phyloP scores from a whole-genome alignment of 2,797 vertebrate genomes.

The Anabas testudineus region DNA sequence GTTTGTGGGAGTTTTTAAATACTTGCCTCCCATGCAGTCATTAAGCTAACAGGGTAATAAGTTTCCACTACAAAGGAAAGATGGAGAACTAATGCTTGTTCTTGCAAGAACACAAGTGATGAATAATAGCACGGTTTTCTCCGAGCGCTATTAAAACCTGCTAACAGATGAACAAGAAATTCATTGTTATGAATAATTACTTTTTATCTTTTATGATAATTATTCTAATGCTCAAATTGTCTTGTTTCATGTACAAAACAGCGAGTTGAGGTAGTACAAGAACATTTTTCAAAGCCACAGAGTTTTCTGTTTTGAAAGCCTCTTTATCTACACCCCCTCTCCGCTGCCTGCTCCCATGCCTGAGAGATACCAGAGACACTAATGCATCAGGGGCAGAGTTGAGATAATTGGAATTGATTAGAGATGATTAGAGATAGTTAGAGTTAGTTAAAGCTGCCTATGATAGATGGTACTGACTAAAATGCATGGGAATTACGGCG shows the following conservation, averaged over 20 bases:
- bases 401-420: conserved; percentile 81
- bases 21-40: conserved; percentile 64
- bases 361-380: conserved; percentile 64
- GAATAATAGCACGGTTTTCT: neutral
- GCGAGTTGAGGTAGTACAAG: neutral
- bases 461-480: conserved; percentile 72
- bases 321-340: conserved; percentile 39
- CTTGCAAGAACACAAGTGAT: conserved; percentile 10
- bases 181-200: conserved; percentile 3
- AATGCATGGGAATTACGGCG: conserved; percentile 51
- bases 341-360: conserved; percentile 39
- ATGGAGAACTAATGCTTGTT: conserved; percentile 39
- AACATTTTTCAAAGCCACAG: neutral
- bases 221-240: conserved; percentile 6
- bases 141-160: neutral
- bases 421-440: conserved; percentile 77
- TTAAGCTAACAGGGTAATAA: conserved; percentile 68
- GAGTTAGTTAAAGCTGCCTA: conserved; percentile 70
- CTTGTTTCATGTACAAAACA: neutral
- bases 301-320: conserved; percentile 29
- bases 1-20: conserved; percentile 68
- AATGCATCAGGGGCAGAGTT: conserved; percentile 65
- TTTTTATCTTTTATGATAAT: conserved; percentile 16
- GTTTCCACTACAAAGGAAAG: conserved; percentile 58
- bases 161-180: neutral